A percentile compares a stretch with the other conserved stretches of the same genome.
These are phyloP conservation scores for Macroglossus sobrinus DNA, from an alignment of 2,113 vertebrate genomes.

Conservation along the genomic window DNA sequence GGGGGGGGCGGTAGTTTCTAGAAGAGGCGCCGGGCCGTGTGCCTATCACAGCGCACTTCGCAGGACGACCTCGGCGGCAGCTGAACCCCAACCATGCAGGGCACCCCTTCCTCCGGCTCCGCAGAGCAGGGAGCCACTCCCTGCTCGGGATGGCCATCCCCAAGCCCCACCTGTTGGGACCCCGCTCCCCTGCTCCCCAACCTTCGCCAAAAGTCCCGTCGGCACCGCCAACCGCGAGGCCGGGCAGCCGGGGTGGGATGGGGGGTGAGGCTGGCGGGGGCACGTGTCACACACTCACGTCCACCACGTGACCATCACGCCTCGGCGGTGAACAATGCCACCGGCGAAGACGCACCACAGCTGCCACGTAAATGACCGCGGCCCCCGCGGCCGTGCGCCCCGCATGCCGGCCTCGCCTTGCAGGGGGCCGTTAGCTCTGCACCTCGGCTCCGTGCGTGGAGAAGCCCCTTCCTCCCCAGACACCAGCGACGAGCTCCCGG, in stretches of 20 bases:
- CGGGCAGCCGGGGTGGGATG: neutral
- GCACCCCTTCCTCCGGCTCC: neutral
- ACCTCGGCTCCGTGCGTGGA: rapidly evolving
- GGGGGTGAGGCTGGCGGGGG: neutral
- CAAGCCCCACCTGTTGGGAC: too few relatives aligned
- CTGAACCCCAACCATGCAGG: neutral
- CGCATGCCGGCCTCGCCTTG: neutral
- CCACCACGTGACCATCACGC: neutral
- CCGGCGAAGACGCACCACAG: neutral
- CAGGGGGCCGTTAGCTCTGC: neutral
- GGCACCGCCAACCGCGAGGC: neutral
- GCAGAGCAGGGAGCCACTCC: neutral
- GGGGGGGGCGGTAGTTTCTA: neutral
- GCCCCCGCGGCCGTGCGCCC: too few relatives aligned
- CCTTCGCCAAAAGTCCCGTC: neutral
- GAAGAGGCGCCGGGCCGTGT: neutral
- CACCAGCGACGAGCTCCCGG: neutral
- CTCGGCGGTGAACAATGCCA: neutral
- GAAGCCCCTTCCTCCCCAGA: neutral
- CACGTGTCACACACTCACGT: rapidly evolving
- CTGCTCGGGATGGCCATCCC: neutral
- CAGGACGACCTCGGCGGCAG: neutral
- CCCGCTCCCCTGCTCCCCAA: neutral
- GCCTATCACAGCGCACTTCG: neutral
- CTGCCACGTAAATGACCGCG: neutral